A percentile compares a stretch with the other conserved stretches of the same genome.
Evolutionary conservation across 2,888 invertebrate genomes (phyloP).

Genomic region (Brenthis hecate): DNA sequence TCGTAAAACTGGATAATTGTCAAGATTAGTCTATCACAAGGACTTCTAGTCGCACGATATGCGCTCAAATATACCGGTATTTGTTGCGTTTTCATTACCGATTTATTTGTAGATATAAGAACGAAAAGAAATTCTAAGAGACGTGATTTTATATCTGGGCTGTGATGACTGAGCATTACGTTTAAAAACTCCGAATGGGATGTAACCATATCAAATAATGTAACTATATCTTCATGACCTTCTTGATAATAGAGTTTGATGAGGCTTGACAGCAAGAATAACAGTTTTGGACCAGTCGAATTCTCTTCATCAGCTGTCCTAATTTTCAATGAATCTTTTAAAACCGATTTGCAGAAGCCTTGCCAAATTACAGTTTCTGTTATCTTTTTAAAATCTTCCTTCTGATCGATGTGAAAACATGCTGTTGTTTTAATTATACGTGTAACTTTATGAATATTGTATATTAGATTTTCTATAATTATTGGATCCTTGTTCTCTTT

Average conservation of each 20-base stretch:
- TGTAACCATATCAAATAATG: slow-evolving; percentile 87
- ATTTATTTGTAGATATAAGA: slow-evolving; percentile 84
- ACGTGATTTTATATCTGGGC: slow-evolving; percentile 80
- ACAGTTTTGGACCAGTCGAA: slow-evolving; percentile 68
- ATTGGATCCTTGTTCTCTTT: slow-evolving; percentile 65
- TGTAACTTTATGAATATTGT: slow-evolving; percentile 58
- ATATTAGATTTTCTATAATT: slow-evolving; percentile 52
- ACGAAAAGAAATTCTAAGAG: slow-evolving; percentile 85
- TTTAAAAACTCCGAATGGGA: slow-evolving; percentile 90
- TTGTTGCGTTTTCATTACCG: slow-evolving; percentile 85
- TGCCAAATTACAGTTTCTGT: slow-evolving; percentile 79
- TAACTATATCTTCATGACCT: slow-evolving; percentile 73
- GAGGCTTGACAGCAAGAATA: slow-evolving; percentile 81
- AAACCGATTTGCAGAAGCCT: slow-evolving; percentile 83
- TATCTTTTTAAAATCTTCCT: slow-evolving; percentile 65
- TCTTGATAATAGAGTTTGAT: slow-evolving; percentile 80
- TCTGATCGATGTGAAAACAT: slow-evolving; percentile 48
- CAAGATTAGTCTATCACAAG: slow-evolving; percentile 87
- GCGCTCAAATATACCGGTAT: slow-evolving; percentile 89
- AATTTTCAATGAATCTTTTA: slow-evolving; percentile 85
- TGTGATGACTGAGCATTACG: slow-evolving; percentile 82
- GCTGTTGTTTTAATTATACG: slow-evolving; percentile 60
- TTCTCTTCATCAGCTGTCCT: slow-evolving; percentile 59
- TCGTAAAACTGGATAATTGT: slow-evolving; percentile 87
- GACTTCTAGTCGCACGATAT: slow-evolving; percentile 87